Evolutionary conservation across 2,113 vertebrate genomes (phyloP), one percentile per base, ranked within the genome.

Genomic region (Phoxinus phoxinus): DNA sequence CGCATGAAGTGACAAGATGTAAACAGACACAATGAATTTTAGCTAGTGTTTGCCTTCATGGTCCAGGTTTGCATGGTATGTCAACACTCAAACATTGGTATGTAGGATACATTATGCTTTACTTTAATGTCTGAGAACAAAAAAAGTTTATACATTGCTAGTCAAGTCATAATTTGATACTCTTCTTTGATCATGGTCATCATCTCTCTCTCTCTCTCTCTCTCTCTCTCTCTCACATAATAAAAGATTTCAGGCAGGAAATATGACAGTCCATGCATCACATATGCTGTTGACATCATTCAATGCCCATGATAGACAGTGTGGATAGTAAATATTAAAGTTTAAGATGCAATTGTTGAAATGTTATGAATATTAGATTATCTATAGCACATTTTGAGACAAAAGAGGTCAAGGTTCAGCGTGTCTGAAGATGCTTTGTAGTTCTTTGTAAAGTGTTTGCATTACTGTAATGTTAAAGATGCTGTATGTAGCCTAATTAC

Each of bases 81-180:
- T 77, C 44, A 79, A 63, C 27, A 12, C 27, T 19, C 30, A 69
- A 73, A 6, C n/a, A 83, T 83, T 86, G 46, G 58, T 80, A 86
- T 83, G 84, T 82, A 63, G 13, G 32, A 86, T 46, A 27, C 67
- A 67, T 46, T 32, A 35, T 37, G 76, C 72, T 77, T 23, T 25
- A 44, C 78, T 87, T 58, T 87, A 84, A 85, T 59, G 78, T 85
- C 61, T 72, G 41, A 71, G 61, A 85, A 83, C 81, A 73, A 88
- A 83, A 73, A 61, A 82, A 79, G 65, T 59, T 79, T 77, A 72
- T 85, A 85, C 44, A 83, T 85, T 88, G 82, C 61, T 83, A 85
- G 73, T 83, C 73, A 76, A 65, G 87, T 88, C 84, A 85, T 85
- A 83, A 85, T 79, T 79, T 46, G 27, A 59, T 73, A 85, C 51